Conservation (phyloP, 2,888 invertebrate genomes). For the Zygothrica quintamaculata region DNA sequence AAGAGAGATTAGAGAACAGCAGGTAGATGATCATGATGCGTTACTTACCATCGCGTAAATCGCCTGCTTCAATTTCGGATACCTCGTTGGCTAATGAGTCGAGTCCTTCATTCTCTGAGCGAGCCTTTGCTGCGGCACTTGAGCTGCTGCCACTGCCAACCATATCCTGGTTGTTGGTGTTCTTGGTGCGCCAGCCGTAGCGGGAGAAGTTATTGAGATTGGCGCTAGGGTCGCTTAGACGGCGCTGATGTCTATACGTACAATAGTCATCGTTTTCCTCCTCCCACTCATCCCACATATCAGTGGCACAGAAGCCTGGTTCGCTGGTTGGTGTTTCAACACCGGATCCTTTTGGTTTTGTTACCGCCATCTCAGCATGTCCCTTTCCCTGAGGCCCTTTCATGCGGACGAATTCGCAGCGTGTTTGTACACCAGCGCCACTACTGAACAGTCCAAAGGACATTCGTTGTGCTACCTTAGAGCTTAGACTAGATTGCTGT, state of each 20-base stretch:
- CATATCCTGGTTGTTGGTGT: constrained; percentile 84
- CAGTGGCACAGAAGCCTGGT: constrained; percentile 92
- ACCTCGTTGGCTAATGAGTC: constrained; percentile 93
- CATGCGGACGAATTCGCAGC: constrained; percentile 99
- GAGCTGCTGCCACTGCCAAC: constrained; percentile 86
- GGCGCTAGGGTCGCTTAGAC: constrained; percentile 95
- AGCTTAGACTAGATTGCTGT: constrained; percentile 95
- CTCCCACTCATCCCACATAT: constrained; percentile 96
- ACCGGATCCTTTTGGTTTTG: constrained; percentile 95
- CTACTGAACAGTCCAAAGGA: constrained; percentile 94
- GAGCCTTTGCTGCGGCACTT: constrained; percentile 89
- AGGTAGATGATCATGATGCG: too few species aligned
- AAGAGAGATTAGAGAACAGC: too few species aligned
- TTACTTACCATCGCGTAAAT: constrained; percentile 92
- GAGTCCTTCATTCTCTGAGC: constrained; percentile 96
- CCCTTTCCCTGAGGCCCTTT: constrained; percentile 98
- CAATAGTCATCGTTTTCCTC: constrained; percentile 94
- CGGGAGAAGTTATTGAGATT: constrained; percentile 94
- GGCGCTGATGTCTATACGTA: constrained; percentile 91
- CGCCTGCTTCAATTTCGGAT: constrained; percentile 97
- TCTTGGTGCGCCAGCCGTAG: constrained; percentile 91
- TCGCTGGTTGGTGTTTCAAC: constrained; percentile 98
- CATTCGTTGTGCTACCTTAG: constrained; percentile 98
- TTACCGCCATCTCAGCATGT: constrained; percentile 98
- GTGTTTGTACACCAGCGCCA: constrained; percentile 88